Evolutionary conservation across 2,113 vertebrate genomes (phyloP), one percentile per base, ranked within the genome.

Genomic region (Anhinga rufa): DNA sequence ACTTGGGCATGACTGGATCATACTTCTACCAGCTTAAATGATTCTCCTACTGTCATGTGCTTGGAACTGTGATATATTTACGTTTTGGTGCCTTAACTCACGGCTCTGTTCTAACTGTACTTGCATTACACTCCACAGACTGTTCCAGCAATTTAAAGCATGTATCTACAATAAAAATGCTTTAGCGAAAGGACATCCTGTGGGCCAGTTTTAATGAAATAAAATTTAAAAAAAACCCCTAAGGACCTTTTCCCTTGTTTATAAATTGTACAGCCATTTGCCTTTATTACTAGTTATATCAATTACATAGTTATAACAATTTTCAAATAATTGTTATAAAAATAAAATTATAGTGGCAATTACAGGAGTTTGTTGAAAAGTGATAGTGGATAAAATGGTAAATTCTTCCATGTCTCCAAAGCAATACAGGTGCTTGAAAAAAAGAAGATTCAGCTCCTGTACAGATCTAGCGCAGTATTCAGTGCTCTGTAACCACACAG

Each of bases 151-250:
- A 32, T 74, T 92, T 68, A 86, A 87, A 91, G 22, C 42, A 19
- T 60, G 5, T 66, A 21, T 75, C 24, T 87, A 19, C 40, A 79
- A 14, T 61, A 68, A 65, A 90, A 96, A 40, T 61, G 13, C n/a
- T 32, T 71, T 64, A 76, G 42, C 21, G 62, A 40, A 86, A 81
- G 21, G n/a, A 40, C 12, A 49, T 83, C 51, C 62, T 44, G 17
- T 48, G 76, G 69, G 28, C 60, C 46, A 51, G 12, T 77, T 70
- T 19, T 32, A 81, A 34, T 34, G 49, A 91, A 91, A 69, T 49
- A 15, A 77, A 70, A 16, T 52, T 34, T 2, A 0, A 1, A 22
- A 76, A 54, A 16, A 54, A 16, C 0, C 2, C 4, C 52, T 49
- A 12, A 82, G 74, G 54, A 71, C 40, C 42, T 86, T 83, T 60